Evolutionary conservation across 2,888 invertebrate species (phyloP).

Genomic region (Julus scandinavius): DNA sequence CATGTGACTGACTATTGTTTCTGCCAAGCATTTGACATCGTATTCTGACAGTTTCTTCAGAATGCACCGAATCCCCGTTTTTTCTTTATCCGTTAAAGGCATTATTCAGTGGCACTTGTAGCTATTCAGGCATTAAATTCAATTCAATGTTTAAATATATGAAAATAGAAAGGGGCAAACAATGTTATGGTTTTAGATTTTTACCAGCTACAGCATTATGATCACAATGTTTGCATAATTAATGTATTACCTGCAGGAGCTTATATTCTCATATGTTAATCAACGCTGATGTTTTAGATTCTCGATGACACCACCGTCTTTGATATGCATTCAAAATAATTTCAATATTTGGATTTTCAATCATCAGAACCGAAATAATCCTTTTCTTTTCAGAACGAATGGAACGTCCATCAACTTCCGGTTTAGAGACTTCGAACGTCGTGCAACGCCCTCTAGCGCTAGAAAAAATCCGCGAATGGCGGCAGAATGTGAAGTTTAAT

Average conservation of each 20-base stretch:
- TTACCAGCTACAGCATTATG: neutral
- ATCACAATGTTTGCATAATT: neutral
- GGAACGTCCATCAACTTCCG: neutral
- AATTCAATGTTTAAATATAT: neutral
- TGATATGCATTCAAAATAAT: neutral
- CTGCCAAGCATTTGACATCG: constrained; percentile 51
- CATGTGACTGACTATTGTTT: constrained; percentile 53
- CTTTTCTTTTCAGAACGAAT: neutral
- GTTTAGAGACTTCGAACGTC: neutral
- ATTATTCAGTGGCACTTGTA: neutral
- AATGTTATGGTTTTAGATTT: neutral
- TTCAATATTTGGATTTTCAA: neutral
- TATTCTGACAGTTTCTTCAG: constrained; percentile 51
- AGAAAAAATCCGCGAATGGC: neutral
- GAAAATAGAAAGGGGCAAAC: neutral
- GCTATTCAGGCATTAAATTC: constrained; percentile 17
- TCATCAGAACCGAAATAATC: neutral
- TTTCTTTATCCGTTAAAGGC: constrained; percentile 55
- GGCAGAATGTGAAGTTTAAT: constrained; percentile 25
- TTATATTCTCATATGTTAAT: neutral
- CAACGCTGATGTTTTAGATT: neutral
- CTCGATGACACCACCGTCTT: neutral
- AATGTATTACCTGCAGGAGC: neutral
- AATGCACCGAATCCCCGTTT: constrained; percentile 47
- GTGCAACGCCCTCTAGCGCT: neutral